These are phyloP conservation scores for Lepilemur ruficaudatus DNA, from an alignment of 2,797 vertebrate genomes.

Conservation along the genomic window DNA sequence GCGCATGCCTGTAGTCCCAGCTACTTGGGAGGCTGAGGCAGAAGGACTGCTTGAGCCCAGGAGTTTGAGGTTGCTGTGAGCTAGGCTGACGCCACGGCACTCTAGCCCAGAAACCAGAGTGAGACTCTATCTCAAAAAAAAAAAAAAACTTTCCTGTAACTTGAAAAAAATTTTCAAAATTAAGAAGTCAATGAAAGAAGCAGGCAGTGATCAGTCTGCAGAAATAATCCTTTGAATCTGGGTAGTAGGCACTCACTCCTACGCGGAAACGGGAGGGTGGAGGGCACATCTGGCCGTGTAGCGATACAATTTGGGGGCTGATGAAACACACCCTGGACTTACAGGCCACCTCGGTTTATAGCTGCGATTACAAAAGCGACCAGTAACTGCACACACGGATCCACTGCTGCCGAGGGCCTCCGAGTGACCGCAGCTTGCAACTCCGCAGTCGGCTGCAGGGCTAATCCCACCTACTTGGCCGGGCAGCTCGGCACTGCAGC, in stretches of 20 bases:
- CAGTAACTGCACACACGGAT: accelerated
- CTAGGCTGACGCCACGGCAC: too few species aligned
- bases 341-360: not conserved
- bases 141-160: not conserved
- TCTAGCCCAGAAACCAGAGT: too few species aligned
- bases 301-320: too few species aligned
- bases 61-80: too few species aligned
- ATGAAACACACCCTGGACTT: not conserved
- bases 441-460: not conserved
- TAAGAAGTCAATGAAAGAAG: not conserved
- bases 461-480: not conserved
- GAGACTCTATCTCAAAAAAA: not conserved
- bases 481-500: accelerated
- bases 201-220: not conserved
- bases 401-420: too few species aligned
- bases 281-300: too few species aligned
- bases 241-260: not conserved
- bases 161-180: not conserved
- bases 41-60: too few species aligned
- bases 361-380: accelerated
- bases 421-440: accelerated
- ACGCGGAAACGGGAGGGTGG: accelerated
- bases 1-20: too few species aligned
- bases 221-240: not conserved
- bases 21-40: too few species aligned